Base-by-base conservation (phyloP, 2,888 invertebrate species). In the Zelleria hepariella region DNA sequence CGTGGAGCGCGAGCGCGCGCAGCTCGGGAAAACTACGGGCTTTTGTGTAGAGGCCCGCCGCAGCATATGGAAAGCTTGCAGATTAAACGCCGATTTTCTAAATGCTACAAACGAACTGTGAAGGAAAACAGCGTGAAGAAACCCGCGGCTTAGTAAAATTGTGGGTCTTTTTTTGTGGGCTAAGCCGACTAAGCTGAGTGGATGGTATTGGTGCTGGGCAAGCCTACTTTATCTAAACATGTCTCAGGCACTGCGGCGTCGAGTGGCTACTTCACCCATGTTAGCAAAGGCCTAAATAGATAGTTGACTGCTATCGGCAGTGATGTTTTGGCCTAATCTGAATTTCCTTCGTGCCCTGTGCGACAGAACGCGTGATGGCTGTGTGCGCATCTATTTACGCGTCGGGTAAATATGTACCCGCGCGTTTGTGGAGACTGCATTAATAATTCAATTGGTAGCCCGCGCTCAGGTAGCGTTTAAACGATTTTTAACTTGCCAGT, bases 361-460 rank as follows among this genome's bases (percentile, higher is more conserved):
- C 59, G 71, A 71, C 70, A 84, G 82, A 79, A 79, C 87, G 88
- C 86, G 86, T 87, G 86, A 85, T 84, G 79, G 80, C 72, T 87
- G 86, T 88, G 86, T 88, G 87, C 87, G 86, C 86, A 87, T 87
- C 87, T 88, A 87, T 88, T 88, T 88, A 88, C 87, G 85, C 71
- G 80, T 71, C 84, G 86, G 77, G 87, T 88, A 88, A 87, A 88
- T 88, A 88, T 87, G 86, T 87, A 85, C 85, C 76, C 78, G 80
- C 77, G 80, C 78, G 86, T 85, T 86, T 85, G 86, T 80, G 85
- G 86, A 86, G 87, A 84, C 84, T 85, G 85, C 86, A 87, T 88
- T 88, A 87, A 88, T 88, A 87, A 88, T 88, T 87, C 88, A 87
- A 87, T 87, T 84, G 86, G 83, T 77, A 73, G 78, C 70, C 69